Evolutionary conservation across 1,140 invertebrate genomes (phyloP), one percentile per base, ranked within the genome.

Genomic region (Pogonognathellus flavescens): DNA sequence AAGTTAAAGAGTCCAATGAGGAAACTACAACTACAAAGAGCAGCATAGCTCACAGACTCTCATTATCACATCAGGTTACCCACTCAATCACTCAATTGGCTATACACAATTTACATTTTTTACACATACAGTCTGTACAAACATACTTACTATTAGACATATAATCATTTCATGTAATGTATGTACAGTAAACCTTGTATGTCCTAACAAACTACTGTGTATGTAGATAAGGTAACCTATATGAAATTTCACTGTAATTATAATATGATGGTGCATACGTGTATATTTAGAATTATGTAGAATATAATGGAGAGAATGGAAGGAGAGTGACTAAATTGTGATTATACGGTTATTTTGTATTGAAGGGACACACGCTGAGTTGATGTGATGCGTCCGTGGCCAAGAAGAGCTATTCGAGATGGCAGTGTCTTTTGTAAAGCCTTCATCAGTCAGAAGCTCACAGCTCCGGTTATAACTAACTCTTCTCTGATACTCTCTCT

Each of bases 311-410:
- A 57, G n/a, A 57, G 53, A 14, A 57, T 57, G 10, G 53, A 57
- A n/a, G n/a, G 53, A 57, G 53, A 57, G 53, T 57, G 53, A 57
- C 53, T 57, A 57, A 57, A 57, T 57, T 57, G 53, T 57, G 53
- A 57, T 57, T 57, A 4, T 9, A 4, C 53, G 53, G 53, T 57
- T 57, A 57, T 57, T 57, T 57, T 57, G 53, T 57, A 57, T 57
- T 57, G 53, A 57, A n/a, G 53, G 53, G 53, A 57, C 53, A 57
- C 53, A 57, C 53, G 53, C 53, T 57, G 53, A 4, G 53, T 57
- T 57, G 53, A 57, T 57, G 53, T 57, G 53, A 57, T 57, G 53
- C 10, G n/a, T 57, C 53, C 53, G 53, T 57, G 53, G 53, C 53
- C 53, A 57, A 57, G 53, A 57, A 57, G 53, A 9, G 53, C 53